Conservation (phyloP, 2,888 invertebrate genomes). For the Hedya salicella region DNA sequence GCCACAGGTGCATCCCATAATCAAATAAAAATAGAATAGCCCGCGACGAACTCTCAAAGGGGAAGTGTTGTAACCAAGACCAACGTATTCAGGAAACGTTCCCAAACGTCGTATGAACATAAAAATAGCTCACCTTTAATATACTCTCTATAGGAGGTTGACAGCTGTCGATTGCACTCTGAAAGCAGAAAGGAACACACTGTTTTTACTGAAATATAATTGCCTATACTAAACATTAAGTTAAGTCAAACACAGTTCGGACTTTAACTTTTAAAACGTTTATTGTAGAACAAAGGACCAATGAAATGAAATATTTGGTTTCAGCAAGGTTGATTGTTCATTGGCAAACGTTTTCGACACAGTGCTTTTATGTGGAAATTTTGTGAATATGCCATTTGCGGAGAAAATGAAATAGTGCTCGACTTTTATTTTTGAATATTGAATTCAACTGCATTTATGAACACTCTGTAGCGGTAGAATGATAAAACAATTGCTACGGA, state of each 20-base stretch:
- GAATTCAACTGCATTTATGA: not conserved
- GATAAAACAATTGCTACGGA: too few relatives aligned
- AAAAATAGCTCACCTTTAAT: conserved; percentile 83
- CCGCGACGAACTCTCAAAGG: conserved; percentile 14
- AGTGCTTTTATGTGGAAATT: not conserved
- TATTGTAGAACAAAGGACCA: conserved; percentile 15
- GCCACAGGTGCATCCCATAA: conserved; percentile 8
- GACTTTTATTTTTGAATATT: not conserved
- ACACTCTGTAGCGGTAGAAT: too few relatives aligned
- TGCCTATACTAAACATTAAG: conserved; percentile 12
- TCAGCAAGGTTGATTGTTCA: conserved; percentile 26
- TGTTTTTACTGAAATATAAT: conserved; percentile 15
- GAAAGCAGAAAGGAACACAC: conserved; percentile 55
- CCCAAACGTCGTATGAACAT: not conserved
- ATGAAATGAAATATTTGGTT: conserved; percentile 22
- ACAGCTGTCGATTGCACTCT: conserved; percentile 82
- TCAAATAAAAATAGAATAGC: conserved; percentile 11
- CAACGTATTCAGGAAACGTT: not conserved
- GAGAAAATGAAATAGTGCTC: not conserved
- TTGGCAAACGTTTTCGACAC: conserved; percentile 15
- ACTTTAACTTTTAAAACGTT: conserved; percentile 28
- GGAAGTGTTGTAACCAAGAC: conserved; percentile 17
- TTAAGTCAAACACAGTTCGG: not conserved
- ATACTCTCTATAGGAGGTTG: conserved; percentile 87
- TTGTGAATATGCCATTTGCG: not conserved